These are phyloP conservation scores for Phoxinus dragarum DNA, from an alignment of 2,797 vertebrate genomes.

Conservation along the genomic window DNA sequence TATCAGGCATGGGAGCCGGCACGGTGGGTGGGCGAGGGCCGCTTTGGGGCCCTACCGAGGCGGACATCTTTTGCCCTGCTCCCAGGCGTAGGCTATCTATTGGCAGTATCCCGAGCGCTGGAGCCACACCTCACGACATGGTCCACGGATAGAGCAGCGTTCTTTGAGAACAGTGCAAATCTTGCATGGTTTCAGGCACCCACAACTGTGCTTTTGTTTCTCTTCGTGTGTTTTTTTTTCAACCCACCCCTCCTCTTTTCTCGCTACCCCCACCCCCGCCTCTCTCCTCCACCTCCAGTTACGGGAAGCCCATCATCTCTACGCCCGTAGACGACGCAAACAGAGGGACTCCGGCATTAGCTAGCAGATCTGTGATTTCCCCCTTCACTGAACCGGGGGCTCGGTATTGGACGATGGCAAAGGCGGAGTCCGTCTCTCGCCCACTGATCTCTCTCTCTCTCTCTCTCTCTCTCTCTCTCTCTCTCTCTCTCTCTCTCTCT, in stretches of 20 bases:
- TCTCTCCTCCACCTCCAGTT: slow-evolving; percentile 78
- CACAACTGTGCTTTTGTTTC: slow-evolving; percentile 82
- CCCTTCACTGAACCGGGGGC: slow-evolving; percentile 64
- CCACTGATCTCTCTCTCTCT: slow-evolving; percentile 52
- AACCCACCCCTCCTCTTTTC: slow-evolving; percentile 59
- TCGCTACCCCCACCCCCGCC: slow-evolving; percentile 70
- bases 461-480: slow-evolving; percentile 51
- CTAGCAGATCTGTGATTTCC: slow-evolving; percentile 62
- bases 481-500: slow-evolving; percentile 45
- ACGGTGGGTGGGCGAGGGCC: slow-evolving; percentile 92
- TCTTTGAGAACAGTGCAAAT: slow-evolving; percentile 72
- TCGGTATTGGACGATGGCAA: slow-evolving; percentile 61
- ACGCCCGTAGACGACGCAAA: slow-evolving; percentile 64
- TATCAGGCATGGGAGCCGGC: slow-evolving; percentile 91
- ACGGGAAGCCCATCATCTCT: slow-evolving; percentile 80
- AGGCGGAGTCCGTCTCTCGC: slow-evolving; percentile 71
- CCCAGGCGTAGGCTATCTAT: slow-evolving; percentile 78
- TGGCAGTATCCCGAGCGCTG: slow-evolving; percentile 76
- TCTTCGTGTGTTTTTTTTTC: slow-evolving; percentile 65
- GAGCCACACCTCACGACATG: slow-evolving; percentile 82
- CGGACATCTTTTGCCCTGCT: slow-evolving; percentile 88
- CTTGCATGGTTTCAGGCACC: slow-evolving; percentile 84
- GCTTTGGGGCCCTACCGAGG: slow-evolving; percentile 91
- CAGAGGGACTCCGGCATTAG: slow-evolving; percentile 61
- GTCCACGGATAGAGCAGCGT: slow-evolving; percentile 69